Evolutionary conservation across 2,797 vertebrate genomes (phyloP).

Genomic region (Spatula versicolor): DNA sequence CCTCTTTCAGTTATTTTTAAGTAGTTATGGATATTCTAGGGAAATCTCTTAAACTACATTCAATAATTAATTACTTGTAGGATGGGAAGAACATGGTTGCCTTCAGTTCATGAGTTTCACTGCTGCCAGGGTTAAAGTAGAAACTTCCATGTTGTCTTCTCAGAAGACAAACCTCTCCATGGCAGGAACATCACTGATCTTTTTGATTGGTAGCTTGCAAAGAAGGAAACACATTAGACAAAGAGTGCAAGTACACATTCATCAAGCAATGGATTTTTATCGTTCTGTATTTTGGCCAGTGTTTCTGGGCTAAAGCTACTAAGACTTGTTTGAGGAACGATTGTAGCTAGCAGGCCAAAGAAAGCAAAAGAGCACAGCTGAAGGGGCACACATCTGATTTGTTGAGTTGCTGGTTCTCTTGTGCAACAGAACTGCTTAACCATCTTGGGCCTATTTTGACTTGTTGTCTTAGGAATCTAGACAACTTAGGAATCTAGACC

Average conservation of each 20-base stretch:
- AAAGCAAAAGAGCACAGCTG: not conserved
- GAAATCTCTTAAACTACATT: not conserved
- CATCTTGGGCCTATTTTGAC: not conserved
- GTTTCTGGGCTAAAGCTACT: not conserved
- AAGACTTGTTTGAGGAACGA: not conserved
- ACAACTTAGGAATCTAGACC: too few species aligned
- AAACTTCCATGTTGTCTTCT: not conserved
- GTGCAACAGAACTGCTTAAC: not conserved
- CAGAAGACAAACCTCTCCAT: not conserved
- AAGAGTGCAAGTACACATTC: not conserved
- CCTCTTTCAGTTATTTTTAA: not conserved
- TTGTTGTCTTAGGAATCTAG: not conserved
- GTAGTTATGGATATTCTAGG: not conserved
- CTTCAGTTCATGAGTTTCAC: not conserved
- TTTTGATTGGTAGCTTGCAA: not conserved
- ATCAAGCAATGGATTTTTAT: not conserved
- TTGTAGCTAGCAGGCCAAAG: not conserved
- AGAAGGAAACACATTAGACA: not conserved
- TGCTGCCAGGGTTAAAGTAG: not conserved
- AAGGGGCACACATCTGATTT: not conserved
- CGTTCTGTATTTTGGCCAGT: not conserved
- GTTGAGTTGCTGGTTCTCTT: not conserved
- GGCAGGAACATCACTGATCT: not conserved
- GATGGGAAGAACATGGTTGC: not conserved
- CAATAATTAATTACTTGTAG: not conserved